Percentiles rank a stretch among this genome's conserved stretches.
phyloP scores from a whole-genome alignment of 1,140 invertebrate genomes.

The Phortica variegata region DNA sequence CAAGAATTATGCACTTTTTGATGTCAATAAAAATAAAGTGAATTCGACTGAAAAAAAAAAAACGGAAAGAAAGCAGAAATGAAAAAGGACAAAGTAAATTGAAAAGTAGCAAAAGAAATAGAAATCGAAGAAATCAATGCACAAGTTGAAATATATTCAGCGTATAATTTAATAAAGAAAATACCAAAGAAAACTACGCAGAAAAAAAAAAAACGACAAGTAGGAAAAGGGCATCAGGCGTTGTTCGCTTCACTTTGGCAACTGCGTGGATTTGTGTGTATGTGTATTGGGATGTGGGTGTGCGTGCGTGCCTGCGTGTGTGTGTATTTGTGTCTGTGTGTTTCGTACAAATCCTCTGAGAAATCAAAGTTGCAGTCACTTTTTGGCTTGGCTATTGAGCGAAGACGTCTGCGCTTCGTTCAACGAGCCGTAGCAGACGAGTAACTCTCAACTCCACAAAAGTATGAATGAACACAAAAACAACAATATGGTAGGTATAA shows the following conservation, averaged over 20 bases:
- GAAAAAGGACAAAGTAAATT: not conserved
- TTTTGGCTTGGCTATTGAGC: constrained; percentile 5
- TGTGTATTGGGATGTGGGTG: too few relatives aligned
- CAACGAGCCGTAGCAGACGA: constrained; percentile 15
- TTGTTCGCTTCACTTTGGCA: too few relatives aligned
- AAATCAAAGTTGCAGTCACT: constrained; percentile 33
- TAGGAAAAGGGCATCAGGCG: not conserved
- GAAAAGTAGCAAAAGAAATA: constrained; percentile 44
- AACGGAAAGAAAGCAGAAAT: too few relatives aligned
- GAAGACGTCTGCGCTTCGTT: constrained; percentile 5
- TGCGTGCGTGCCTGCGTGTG: not conserved
- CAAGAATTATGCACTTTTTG: constrained; percentile 51
- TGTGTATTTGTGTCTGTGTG: constrained; percentile 15
- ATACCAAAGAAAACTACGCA: constrained; percentile 29
- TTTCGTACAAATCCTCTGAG: constrained; percentile 29
- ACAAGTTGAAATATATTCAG: constrained; percentile 52
- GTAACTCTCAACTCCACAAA: too few relatives aligned
- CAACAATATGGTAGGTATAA: too few relatives aligned
- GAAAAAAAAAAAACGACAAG: constrained; percentile 16
- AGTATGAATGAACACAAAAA: too few relatives aligned
- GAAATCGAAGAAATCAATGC: constrained; percentile 52
- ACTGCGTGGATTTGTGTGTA: too few relatives aligned
- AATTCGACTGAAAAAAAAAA: constrained; percentile 39
- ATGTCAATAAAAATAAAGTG: constrained; percentile 53
- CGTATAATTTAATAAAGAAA: constrained; percentile 56